Percentiles rank a stretch among this genome's conserved stretches.
Conservation (phyloP, 2,888 invertebrate genomes). For the Cactoblastis cactorum region DNA sequence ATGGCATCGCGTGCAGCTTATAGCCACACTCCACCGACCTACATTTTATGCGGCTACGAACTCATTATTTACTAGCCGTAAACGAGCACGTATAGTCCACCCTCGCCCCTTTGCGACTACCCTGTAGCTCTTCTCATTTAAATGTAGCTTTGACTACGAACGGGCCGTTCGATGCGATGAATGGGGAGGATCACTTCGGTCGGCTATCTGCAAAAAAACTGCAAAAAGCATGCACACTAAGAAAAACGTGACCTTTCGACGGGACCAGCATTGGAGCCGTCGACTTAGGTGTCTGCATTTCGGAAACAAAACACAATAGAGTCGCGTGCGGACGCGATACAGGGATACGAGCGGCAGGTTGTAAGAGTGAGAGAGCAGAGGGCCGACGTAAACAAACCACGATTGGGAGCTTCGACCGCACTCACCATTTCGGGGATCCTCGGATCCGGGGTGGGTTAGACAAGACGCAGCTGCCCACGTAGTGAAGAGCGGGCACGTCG, state of each 20-base stretch:
- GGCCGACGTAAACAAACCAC: slow-evolving; percentile 76
- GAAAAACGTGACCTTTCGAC: slow-evolving; percentile 67
- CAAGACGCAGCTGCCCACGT: slow-evolving; percentile 61
- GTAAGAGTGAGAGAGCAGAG: slow-evolving; percentile 67
- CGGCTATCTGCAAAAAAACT: slow-evolving; percentile 72
- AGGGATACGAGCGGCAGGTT: slow-evolving; percentile 74
- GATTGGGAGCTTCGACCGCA: slow-evolving; percentile 75
- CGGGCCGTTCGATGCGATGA: slow-evolving; percentile 34
- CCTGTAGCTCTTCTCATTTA: slow-evolving; percentile 28
- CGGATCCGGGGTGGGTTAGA: slow-evolving; percentile 44
- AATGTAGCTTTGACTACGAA: slow-evolving; percentile 21
- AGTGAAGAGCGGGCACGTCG: slow-evolving; percentile 72
- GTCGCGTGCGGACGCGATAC: slow-evolving; percentile 68
- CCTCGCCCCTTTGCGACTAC: slow-evolving; percentile 39
- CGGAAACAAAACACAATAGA: slow-evolving; percentile 78
- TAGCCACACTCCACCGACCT: slow-evolving; percentile 72
- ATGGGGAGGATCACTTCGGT: slow-evolving; percentile 42
- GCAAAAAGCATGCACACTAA: slow-evolving; percentile 62
- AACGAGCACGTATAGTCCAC: slow-evolving; percentile 53
- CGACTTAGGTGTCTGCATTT: slow-evolving; percentile 75
- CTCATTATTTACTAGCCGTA: slow-evolving; percentile 63
- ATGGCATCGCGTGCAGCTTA: slow-evolving; percentile 62
- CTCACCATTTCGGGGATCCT: slow-evolving; percentile 76
- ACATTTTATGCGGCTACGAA: slow-evolving; percentile 71
- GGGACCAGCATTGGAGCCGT: slow-evolving; percentile 59